phyloP scores from a whole-genome alignment of 2,797 vertebrate species.

The Intellagama lesueurii region DNA sequence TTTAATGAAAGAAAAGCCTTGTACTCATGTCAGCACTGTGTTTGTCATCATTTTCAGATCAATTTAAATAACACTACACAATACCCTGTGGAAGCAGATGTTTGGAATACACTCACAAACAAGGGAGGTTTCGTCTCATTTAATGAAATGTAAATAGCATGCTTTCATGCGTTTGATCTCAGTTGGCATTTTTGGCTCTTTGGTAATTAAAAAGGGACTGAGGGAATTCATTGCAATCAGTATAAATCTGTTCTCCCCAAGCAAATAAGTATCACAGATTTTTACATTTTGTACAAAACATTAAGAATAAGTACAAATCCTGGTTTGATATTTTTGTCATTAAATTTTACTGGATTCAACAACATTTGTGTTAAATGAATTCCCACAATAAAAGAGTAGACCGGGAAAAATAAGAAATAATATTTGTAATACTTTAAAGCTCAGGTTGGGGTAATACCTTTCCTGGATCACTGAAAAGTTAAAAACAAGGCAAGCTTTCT shows the following conservation, averaged over 20 bases:
- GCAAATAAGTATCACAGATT: constrained; percentile 61
- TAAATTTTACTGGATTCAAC: constrained; percentile 50
- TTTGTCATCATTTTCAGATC: constrained; percentile 53
- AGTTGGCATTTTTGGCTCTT: constrained; percentile 60
- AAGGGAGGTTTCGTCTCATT: constrained; percentile 50
- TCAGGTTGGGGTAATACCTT: too few relatives aligned
- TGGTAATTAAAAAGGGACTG: constrained; percentile 80
- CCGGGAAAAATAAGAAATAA: neutral
- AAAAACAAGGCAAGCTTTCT: too few relatives aligned
- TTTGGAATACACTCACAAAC: constrained; percentile 62
- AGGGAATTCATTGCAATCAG: constrained; percentile 70
- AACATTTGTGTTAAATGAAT: neutral
- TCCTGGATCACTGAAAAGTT: too few relatives aligned
- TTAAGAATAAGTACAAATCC: constrained; percentile 47
- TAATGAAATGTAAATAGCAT: constrained; percentile 67
- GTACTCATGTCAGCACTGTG: constrained; percentile 53
- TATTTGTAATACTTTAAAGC: neutral
- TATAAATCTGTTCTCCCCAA: constrained; percentile 23
- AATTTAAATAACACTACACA: constrained; percentile 60
- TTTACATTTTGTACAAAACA: constrained; percentile 30
- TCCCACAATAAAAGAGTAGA: constrained; percentile 53
- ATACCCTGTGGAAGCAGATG: constrained; percentile 61
- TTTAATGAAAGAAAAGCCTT: constrained; percentile 41
- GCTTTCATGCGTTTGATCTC: constrained; percentile 65
- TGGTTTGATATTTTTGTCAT: constrained; percentile 46